Percentiles rank a stretch among this genome's conserved stretches.
Conservation (phyloP, 2,888 invertebrate species). For the Leptopterna dolabrata region DNA sequence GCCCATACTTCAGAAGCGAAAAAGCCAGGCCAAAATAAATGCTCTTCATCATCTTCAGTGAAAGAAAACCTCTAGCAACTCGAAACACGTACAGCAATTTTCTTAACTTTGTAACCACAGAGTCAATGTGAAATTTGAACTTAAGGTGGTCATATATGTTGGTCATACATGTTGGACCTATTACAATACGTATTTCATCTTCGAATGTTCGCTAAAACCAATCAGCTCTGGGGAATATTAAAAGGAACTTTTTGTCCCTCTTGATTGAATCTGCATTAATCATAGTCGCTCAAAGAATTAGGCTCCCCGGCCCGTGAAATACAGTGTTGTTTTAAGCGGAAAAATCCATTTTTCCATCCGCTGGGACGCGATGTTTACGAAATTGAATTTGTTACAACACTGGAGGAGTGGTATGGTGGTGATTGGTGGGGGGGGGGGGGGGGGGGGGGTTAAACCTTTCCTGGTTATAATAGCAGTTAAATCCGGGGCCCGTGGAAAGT, state of each 20-base stretch:
- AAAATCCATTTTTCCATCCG: conserved; percentile 36
- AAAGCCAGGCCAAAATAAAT: too few species aligned
- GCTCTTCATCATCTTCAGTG: too few species aligned
- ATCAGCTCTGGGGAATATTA: not conserved
- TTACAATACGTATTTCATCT: too few species aligned
- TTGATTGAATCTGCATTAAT: conserved; percentile 39
- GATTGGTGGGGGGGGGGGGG: not conserved
- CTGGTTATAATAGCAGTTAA: conserved; percentile 38
- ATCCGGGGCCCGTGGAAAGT: not conserved
- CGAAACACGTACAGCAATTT: too few species aligned
- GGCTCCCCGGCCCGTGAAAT: not conserved
- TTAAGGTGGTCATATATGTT: too few species aligned
- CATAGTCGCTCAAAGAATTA: conserved; percentile 6
- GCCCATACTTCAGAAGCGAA: too few species aligned
- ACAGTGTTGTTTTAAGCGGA: conserved; percentile 10
- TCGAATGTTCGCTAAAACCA: too few species aligned
- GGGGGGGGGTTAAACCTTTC: not conserved
- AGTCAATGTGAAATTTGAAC: too few species aligned
- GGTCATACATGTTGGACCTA: too few species aligned
- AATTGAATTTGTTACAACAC: conserved; percentile 33
- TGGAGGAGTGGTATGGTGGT: not conserved
- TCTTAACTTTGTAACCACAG: too few species aligned
- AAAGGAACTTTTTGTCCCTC: not conserved
- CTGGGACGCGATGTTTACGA: not conserved
- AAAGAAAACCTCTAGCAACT: too few species aligned